Conservation (phyloP, 2,888 invertebrate species). For the Auanema sp. region DNA sequence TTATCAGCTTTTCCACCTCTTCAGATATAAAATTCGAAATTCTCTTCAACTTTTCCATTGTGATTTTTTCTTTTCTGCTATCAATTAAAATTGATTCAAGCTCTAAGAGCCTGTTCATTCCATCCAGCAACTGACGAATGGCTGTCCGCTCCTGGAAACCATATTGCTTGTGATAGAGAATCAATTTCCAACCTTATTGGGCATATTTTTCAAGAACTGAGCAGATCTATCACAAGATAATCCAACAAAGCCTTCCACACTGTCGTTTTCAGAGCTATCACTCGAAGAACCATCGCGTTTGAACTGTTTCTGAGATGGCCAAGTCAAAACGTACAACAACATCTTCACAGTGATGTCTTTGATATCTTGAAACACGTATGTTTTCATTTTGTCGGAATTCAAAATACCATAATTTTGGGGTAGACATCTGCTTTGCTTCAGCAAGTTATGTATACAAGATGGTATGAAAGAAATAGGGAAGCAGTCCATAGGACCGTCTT, state of each 20-base stretch:
- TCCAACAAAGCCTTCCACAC: not conserved
- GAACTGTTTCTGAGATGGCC: constrained; percentile 23
- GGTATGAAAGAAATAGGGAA: constrained; percentile 39
- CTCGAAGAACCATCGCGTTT: not conserved
- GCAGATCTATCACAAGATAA: not conserved
- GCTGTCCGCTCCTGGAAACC: constrained; percentile 13
- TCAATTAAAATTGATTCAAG: constrained; percentile 29
- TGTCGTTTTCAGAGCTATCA: not conserved
- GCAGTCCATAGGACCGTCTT: constrained; percentile 22
- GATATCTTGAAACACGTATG: constrained; percentile 12
- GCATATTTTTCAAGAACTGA: constrained; percentile 9
- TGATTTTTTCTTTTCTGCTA: constrained; percentile 16
- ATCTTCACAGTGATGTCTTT: constrained; percentile 27
- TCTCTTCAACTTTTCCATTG: constrained; percentile 15
- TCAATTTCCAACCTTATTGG: constrained; percentile 1
- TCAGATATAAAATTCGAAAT: constrained; percentile 33
- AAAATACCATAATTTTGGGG: not conserved
- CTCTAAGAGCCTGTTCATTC: constrained; percentile 26
- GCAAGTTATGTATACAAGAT: constrained; percentile 34
- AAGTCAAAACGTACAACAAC: constrained; percentile 46
- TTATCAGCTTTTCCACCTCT: constrained; percentile 16
- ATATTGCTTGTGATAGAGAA: not conserved
- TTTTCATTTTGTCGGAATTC: no score
- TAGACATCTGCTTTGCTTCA: constrained; percentile 12
- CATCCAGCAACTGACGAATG: constrained; percentile 22